These are phyloP conservation scores for Seira ritae DNA, from an alignment of 2,888 invertebrate species.

Conservation along the genomic window DNA sequence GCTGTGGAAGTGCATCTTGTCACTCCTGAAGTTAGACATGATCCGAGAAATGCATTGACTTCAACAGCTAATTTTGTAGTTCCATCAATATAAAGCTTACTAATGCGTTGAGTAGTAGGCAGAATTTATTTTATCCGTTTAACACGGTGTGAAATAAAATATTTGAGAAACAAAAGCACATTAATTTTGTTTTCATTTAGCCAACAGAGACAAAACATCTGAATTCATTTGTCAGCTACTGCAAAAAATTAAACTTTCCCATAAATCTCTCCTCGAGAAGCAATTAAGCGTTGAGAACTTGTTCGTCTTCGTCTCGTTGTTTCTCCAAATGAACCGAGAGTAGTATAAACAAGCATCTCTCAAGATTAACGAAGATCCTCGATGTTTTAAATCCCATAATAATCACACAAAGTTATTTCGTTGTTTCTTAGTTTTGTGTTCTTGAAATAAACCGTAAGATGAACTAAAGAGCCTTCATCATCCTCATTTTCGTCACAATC, in stretches of 20 bases:
- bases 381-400: not conserved
- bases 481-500: no score
- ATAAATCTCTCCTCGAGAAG: no score
- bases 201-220: no score
- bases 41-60: slow-evolving; percentile 50
- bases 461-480: not conserved
- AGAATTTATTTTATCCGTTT: no score
- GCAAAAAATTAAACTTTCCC: no score
- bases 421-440: not conserved
- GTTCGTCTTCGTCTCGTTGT: not conserved
- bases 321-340: not conserved
- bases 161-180: no score
- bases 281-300: not conserved
- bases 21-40: slow-evolving; percentile 59
- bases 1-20: slow-evolving; percentile 44
- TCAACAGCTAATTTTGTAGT: not conserved
- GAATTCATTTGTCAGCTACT: no score
- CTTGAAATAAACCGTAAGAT: not conserved
- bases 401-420: not conserved
- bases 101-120: no score
- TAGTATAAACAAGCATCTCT: not conserved
- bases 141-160: no score
- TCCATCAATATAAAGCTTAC: not conserved
- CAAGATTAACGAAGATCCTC: not conserved
- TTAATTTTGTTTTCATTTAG: no score